A percentile compares a stretch with the other conserved stretches of the same genome.
Conservation (phyloP, 2,113 vertebrate species). For the Pimephales promelas region DNA sequence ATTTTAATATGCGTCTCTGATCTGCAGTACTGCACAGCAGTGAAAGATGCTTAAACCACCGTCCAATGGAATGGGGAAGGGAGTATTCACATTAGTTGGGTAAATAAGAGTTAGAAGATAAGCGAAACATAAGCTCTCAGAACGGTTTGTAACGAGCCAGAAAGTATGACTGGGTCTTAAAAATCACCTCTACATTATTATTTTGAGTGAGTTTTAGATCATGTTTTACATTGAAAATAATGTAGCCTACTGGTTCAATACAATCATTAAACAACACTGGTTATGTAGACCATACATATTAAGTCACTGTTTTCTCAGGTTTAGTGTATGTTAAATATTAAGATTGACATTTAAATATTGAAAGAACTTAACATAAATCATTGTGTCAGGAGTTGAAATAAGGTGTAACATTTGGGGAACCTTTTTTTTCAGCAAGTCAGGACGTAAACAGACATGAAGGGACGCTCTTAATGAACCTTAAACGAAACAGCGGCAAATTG, state of each 20-base stretch:
- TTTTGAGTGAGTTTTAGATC: not conserved
- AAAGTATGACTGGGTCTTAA: not conserved
- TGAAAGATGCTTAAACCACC: conserved; percentile 23
- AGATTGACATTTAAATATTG: conserved; percentile 23
- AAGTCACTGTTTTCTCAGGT: conserved; percentile 7
- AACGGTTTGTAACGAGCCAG: not conserved
- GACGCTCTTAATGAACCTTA: not conserved
- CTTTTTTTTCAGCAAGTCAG: conserved; percentile 13
- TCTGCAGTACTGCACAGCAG: conserved; percentile 20
- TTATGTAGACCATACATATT: not conserved
- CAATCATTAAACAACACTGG: conserved; percentile 5
- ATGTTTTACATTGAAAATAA: not conserved
- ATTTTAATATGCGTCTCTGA: conserved; percentile 33
- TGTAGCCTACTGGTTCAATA: not conserved
- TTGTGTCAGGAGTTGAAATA: not conserved
- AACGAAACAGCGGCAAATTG: not conserved
- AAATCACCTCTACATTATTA: not conserved
- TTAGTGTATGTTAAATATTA: not conserved
- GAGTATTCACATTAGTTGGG: conserved; percentile 26
- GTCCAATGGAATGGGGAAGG: conserved; percentile 12
- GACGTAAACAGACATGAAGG: not conserved
- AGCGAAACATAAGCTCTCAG: not conserved
- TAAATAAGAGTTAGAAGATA: not conserved
- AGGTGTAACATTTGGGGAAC: not conserved
- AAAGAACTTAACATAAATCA: not conserved